Evolutionary conservation across 2,113 vertebrate species (phyloP), one percentile per base, ranked within the genome.

Genomic region (Trinectes maculatus): DNA sequence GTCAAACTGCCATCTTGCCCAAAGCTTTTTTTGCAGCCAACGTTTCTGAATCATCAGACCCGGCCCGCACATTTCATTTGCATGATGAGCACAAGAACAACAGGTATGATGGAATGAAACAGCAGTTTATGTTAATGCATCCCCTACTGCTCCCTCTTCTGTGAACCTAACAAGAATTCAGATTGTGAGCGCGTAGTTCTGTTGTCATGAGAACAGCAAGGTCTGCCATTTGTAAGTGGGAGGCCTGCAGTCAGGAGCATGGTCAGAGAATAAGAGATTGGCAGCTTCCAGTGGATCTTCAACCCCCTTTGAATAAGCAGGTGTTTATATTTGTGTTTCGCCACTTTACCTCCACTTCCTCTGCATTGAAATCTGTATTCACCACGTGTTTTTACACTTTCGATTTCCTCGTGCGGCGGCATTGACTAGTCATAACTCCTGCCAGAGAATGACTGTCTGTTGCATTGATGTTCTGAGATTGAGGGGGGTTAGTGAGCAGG

Each of bases 201-300:
- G 37, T 77, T 71, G 36, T 74, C 13, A 9, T 44, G 49, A 76
- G 68, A 78, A 74, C 56, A 69, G 69, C 64, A 71, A 87, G 48
- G 77, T 80, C 63, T 78, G 67, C 74, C 77, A 49, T 78, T 47
- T 78, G 59, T 78, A 80, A 78, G 74, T 80, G 79, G 67, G 77
- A 80, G 59, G 72, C 62, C 60, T 80, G 56, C 51, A 66, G 56
- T 69, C 42, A 44, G 34, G 24, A 54, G 59, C 29, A 60, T 82
- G 73, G 79, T 57, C 21, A 55, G 68, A 80, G 42, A 79, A 81
- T 81, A 79, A 79, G 82, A 79, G 60, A 78, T 71, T 44, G 68
- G 49, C 62, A 74, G 46, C 63, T 67, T 74, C 66, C 75, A 85
- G 70, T 77, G 77, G 71, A 72, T 65, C 48, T 36, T 54, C 55